Conservation (phyloP, 2,113 vertebrate species). For the Cyanoderma ruficeps region DNA sequence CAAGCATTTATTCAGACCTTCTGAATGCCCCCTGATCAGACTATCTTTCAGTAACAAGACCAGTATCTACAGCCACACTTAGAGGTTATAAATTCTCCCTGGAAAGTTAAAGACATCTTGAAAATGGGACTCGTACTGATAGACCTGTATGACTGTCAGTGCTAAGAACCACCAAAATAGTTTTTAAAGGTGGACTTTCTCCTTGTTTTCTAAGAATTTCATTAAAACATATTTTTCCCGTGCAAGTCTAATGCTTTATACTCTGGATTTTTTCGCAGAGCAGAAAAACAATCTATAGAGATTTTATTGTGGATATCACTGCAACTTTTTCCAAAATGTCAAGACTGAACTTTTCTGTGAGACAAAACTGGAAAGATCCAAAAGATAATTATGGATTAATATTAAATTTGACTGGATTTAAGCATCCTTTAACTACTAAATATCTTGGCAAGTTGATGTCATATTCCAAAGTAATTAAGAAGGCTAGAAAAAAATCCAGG, state of each 20-base stretch:
- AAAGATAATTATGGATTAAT: background rate
- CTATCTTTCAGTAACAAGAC: background rate
- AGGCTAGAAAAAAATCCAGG: background rate
- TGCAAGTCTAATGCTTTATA: background rate
- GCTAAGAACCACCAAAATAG: background rate
- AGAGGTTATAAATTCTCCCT: background rate
- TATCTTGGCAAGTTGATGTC: background rate
- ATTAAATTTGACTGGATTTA: background rate
- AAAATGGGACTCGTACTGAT: background rate
- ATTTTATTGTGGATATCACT: background rate
- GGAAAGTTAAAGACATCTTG: background rate
- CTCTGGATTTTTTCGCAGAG: background rate
- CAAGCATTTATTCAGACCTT: background rate
- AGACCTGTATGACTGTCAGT: background rate
- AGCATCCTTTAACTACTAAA: background rate
- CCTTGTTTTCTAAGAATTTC: background rate
- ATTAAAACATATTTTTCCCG: background rate
- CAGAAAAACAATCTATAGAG: background rate
- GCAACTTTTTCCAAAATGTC: background rate
- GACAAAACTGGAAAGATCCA: background rate
- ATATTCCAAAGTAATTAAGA: background rate
- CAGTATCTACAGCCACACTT: background rate
- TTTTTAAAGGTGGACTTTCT: background rate
- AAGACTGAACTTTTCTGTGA: background rate
- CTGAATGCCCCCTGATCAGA: background rate